Evolutionary conservation across 2,113 vertebrate species (phyloP).

Genomic region (Menura novaehollandiae): DNA sequence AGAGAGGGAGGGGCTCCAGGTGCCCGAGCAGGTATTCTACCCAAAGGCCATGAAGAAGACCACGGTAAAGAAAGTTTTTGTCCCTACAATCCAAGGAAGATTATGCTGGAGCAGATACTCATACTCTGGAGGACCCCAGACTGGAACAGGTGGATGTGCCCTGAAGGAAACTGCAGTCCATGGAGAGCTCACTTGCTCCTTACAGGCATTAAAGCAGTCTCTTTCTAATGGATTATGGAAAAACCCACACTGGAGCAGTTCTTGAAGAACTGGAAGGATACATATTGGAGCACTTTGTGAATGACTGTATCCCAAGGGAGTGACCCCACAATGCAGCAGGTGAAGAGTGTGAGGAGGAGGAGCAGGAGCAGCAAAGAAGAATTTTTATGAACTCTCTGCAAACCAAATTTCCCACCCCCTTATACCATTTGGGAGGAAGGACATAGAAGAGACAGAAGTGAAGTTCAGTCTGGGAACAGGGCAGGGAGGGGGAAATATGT

Average conservation of each 20-base stretch:
- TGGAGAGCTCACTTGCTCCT: neutral
- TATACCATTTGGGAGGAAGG: neutral
- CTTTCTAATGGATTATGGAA: neutral
- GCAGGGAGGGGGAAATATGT: neutral
- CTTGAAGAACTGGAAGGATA: neutral
- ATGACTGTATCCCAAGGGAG: neutral
- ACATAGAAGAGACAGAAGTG: neutral
- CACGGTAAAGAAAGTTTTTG: neutral
- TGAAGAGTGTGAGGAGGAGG: accelerated
- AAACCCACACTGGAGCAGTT: neutral
- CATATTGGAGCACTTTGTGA: accelerated
- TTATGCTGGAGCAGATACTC: neutral
- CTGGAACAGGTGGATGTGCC: neutral
- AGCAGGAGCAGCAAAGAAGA: neutral
- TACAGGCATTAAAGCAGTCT: neutral
- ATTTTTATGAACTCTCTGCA: neutral
- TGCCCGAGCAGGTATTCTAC: neutral
- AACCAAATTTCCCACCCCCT: neutral
- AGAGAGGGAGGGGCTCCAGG: neutral
- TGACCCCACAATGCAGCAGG: neutral
- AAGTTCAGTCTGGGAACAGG: neutral
- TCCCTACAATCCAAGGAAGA: neutral
- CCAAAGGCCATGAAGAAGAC: neutral
- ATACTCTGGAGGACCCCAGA: accelerated
- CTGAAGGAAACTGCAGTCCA: neutral